Base-by-base conservation (phyloP, 2,888 invertebrate species). In the Stramonita haemastoma region DNA sequence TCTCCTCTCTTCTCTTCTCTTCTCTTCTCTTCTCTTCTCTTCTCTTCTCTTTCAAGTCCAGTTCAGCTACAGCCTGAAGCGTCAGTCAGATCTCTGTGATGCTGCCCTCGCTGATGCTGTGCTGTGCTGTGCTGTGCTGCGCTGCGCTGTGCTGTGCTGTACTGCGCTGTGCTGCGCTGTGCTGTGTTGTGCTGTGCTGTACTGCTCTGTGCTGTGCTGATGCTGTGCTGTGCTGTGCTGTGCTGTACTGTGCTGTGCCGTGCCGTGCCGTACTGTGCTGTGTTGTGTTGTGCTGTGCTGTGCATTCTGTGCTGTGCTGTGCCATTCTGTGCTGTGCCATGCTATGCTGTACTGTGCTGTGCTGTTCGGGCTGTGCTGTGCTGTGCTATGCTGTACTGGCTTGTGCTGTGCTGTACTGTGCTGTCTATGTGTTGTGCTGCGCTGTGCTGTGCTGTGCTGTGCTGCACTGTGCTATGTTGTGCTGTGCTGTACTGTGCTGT, bases 401-500 rank as follows among this genome's bases (percentile, higher is more conserved):
- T n/a, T n/a, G 73, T 73, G 73, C 73, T 73, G 73, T 73, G n/a
- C 26, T 73, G 73, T n/a, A 11, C 73, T 73, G 73, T 73, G 29
- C 11, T 73, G 73, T 73, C n/a, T 1, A n/a, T 73, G 73, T 73
- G 73, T 2, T n/a, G 73, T 73, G 29, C 26, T 73, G 73, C n/a
- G 73, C 73, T 73, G 73, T n/a, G 73, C 26, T 73, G 73, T 73
- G 73, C 26, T 73, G 73, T 73, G 73, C n/a, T 29, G 29, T 73
- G 73, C 73, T n/a, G 73, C n/a, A n/a, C 73, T n/a, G 73, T 73
- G 73, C 26, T 73, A n/a, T 73, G n/a, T 26, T 73, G 73, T 73
- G 73, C 73, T n/a, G 26, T 73, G 73, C n/a, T 73, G 73, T 73
- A n/a, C 73, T n/a, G 73, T 73, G 73, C 73, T n/a, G 73, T 73